These are phyloP conservation scores for Hippoglossus hippoglossus DNA, from an alignment of 2,797 vertebrate species.

Conservation along the genomic window DNA sequence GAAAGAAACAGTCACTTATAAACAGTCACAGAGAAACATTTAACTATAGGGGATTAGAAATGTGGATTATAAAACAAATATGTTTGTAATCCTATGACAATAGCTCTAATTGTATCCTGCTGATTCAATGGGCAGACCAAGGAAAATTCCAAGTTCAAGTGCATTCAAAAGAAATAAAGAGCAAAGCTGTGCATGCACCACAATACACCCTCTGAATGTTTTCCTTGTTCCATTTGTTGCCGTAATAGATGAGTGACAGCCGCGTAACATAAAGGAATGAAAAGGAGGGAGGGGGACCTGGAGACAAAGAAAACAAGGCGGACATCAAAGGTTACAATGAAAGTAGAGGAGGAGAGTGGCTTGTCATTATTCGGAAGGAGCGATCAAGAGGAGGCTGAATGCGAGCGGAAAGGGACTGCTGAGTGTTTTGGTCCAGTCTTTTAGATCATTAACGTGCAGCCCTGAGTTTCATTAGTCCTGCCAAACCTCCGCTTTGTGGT, in stretches of 20 bases:
- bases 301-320: constrained; percentile 73
- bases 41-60: constrained; percentile 26
- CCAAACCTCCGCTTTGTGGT: constrained; percentile 90
- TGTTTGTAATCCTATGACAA: constrained; percentile 64
- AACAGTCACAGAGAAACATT: constrained; percentile 32
- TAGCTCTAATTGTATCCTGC: constrained; percentile 36
- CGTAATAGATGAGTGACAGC: constrained; percentile 78
- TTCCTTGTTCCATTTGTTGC: constrained; percentile 72
- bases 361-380: constrained; percentile 73
- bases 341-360: constrained; percentile 68
- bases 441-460: constrained; percentile 94
- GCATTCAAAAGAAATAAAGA: constrained; percentile 72
- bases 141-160: constrained; percentile 78
- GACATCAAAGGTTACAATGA: constrained; percentile 74
- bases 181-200: constrained; percentile 65
- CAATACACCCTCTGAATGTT: constrained; percentile 68
- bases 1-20: constrained; percentile 34
- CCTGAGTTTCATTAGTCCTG: constrained; percentile 89
- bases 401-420: constrained; percentile 67
- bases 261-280: constrained; percentile 69
- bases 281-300: constrained; percentile 52
- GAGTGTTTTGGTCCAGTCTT: constrained; percentile 81
- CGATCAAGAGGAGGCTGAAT: constrained; percentile 69
- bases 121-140: constrained; percentile 41
- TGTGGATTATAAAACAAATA: constrained; percentile 57